Percentiles rank a stretch among this genome's conserved stretches.
Evolutionary conservation across 2,888 invertebrate species (phyloP).

Genomic region (Caenorhabditis uteleia): DNA sequence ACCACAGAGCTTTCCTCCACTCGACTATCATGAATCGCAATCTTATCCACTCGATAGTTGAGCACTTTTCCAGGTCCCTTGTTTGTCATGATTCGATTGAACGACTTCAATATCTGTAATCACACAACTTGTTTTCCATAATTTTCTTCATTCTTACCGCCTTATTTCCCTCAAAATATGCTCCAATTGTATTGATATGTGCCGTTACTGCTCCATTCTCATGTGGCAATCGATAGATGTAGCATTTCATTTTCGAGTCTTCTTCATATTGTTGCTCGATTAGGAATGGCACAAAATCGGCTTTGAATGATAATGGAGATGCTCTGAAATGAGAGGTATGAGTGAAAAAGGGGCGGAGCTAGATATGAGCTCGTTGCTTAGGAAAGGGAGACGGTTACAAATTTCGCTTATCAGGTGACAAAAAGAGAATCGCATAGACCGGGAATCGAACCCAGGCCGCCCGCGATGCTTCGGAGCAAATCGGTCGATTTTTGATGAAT

Average conservation of each 20-base stretch:
- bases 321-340: conserved; percentile 40
- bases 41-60: conserved; percentile 36
- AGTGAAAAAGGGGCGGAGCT: too few species aligned
- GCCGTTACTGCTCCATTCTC: conserved; percentile 54
- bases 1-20: conserved; percentile 41
- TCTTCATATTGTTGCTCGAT: conserved; percentile 50
- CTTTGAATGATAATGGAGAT: conserved; percentile 62
- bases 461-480: too few species aligned
- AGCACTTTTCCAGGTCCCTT: conserved; percentile 27
- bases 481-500: not conserved
- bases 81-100: conserved; percentile 32
- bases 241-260: conserved; percentile 32
- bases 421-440: too few species aligned
- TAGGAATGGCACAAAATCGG: conserved; percentile 60
- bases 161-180: conserved; percentile 66
- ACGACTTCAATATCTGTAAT: conserved; percentile 39
- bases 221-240: conserved; percentile 49
- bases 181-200: conserved; percentile 58
- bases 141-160: conserved; percentile 24
- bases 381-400: too few species aligned
- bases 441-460: too few species aligned
- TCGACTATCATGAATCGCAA: conserved; percentile 34
- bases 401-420: too few species aligned
- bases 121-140: not conserved
- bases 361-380: not conserved